Evolutionary conservation across 2,113 vertebrate genomes (phyloP).

Genomic region (Lanius collurio): DNA sequence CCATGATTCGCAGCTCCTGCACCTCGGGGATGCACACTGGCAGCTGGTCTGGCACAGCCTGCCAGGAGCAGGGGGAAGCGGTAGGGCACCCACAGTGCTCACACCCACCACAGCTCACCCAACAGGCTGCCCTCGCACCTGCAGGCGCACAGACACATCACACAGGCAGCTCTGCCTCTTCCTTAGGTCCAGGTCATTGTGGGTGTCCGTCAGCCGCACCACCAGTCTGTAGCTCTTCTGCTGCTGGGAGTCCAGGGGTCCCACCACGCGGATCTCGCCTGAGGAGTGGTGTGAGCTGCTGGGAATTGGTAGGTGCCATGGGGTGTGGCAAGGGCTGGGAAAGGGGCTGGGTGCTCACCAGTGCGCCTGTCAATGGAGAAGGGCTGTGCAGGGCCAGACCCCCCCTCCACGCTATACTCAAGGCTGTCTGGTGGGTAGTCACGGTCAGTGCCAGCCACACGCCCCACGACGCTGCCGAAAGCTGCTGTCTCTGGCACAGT

Average conservation of each 20-base stretch:
- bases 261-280: conserved; percentile 61
- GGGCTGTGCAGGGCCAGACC: not conserved
- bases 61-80: not conserved
- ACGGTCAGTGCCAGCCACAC: conserved; percentile 51
- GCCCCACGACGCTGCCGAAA: conserved; percentile 50
- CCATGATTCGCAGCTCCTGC: conserved; percentile 41
- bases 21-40: conserved; percentile 68
- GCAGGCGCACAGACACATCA: conserved; percentile 54
- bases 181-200: conserved; percentile 41
- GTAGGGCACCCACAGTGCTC: accelerated
- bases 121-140: conserved; percentile 17
- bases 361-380: conserved; percentile 66
- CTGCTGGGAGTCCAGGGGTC: conserved; percentile 54
- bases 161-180: conserved; percentile 45
- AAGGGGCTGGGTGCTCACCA: conserved; percentile 4
- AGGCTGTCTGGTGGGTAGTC: conserved; percentile 69
- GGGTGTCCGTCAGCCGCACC: conserved; percentile 63
- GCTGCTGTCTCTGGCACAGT: conserved; percentile 54
- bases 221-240: conserved; percentile 41
- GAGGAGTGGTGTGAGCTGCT: accelerated
- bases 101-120: accelerated
- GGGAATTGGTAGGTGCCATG: accelerated
- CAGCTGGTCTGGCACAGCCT: conserved; percentile 67
- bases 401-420: conserved; percentile 56
- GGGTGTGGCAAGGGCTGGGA: accelerated